phyloP scores from a whole-genome alignment of 1,140 invertebrate species.

The Idris sp. region DNA sequence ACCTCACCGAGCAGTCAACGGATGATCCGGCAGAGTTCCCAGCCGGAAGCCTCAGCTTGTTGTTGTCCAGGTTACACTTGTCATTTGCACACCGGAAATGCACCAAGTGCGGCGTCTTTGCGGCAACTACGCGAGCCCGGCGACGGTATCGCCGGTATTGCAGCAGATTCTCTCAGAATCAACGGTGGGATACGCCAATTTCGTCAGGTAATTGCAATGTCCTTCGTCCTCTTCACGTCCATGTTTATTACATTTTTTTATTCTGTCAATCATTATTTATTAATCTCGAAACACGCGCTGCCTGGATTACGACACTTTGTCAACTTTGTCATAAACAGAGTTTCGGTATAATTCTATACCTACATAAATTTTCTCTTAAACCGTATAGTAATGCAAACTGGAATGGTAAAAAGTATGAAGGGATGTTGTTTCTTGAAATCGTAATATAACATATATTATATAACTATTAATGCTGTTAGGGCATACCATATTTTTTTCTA shows the following conservation, averaged over 20 bases:
- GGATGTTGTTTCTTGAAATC: constrained; percentile 37
- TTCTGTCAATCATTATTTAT: constrained; percentile 40
- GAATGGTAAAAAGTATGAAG: constrained; percentile 39
- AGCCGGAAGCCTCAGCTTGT: constrained; percentile 88
- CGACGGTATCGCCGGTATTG: constrained; percentile 96
- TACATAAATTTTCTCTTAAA: constrained; percentile 29
- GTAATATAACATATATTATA: constrained; percentile 29
- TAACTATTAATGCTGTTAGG: constrained; percentile 41
- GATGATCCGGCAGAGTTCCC: constrained; percentile 93
- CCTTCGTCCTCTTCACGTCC: constrained; percentile 15
- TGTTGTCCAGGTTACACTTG: constrained; percentile 82
- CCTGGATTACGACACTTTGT: constrained; percentile 44
- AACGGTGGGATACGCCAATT: constrained; percentile 98
- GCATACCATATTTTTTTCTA: constrained; percentile 31
- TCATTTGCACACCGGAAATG: constrained; percentile 72
- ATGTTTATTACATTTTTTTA: too few relatives aligned
- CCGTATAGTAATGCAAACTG: constrained; percentile 31
- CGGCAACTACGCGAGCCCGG: constrained; percentile 89
- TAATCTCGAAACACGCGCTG: constrained; percentile 37
- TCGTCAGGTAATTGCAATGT: constrained; percentile 87
- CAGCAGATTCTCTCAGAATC: constrained; percentile 96
- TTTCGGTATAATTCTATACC: constrained; percentile 40
- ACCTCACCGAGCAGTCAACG: constrained; percentile 82
- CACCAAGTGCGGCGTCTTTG: constrained; percentile 83
- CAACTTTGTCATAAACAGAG: constrained; percentile 51